phyloP scores from a whole-genome alignment of 2,113 vertebrate species.

The Nycticryphes semicollaris region DNA sequence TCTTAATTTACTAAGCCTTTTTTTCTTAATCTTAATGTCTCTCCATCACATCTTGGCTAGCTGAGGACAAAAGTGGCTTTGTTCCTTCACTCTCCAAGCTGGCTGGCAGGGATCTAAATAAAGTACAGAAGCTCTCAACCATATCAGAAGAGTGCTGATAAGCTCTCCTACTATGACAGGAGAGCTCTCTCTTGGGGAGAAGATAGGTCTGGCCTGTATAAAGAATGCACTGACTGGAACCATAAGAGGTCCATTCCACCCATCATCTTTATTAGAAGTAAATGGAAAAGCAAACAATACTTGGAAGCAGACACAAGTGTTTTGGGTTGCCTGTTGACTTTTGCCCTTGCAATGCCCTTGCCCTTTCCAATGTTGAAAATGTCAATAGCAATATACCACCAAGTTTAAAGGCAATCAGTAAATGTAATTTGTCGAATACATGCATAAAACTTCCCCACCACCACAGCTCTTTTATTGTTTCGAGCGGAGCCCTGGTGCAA shows the following conservation, averaged over 20 bases:
- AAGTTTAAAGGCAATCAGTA: neutral
- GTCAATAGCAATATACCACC: neutral
- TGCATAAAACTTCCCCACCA: accelerated
- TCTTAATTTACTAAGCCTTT: neutral
- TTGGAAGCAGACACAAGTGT: neutral
- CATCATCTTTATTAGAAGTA: neutral
- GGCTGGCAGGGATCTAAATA: neutral
- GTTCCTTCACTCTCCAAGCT: neutral
- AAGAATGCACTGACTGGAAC: neutral
- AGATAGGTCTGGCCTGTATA: neutral
- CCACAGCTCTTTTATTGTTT: neutral
- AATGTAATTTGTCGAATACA: neutral
- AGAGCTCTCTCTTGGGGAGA: neutral
- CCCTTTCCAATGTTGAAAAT: neutral
- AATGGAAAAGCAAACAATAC: neutral
- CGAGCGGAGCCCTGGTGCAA: neutral
- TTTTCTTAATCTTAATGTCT: neutral
- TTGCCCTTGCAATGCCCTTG: neutral
- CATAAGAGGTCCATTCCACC: neutral
- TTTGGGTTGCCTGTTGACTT: neutral
- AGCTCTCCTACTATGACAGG: neutral
- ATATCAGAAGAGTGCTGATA: neutral
- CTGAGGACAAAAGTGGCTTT: neutral
- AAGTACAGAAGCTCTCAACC: neutral
- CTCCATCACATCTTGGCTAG: neutral